Conservation (phyloP, 2,113 vertebrate genomes). For the Callionymus lyra region DNA sequence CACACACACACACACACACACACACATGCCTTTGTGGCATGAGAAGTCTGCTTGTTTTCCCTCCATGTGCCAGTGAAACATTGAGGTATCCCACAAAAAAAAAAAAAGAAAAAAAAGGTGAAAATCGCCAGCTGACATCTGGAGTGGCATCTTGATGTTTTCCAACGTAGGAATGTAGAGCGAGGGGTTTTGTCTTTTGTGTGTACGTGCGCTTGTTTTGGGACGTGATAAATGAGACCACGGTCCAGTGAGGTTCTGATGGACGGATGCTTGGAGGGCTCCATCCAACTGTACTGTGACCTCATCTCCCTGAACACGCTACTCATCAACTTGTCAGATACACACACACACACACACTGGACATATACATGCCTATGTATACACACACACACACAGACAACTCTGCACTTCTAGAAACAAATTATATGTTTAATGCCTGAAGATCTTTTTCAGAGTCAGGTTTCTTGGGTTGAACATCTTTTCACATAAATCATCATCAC, state of each 20-base stretch:
- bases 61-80: too few species aligned
- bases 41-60: not conserved
- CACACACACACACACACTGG: slow-evolving; percentile 14
- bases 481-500: slow-evolving; percentile 62
- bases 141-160: too few species aligned
- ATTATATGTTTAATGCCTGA: slow-evolving; percentile 50
- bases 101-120: too few species aligned
- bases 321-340: slow-evolving; percentile 47
- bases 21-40: too few species aligned
- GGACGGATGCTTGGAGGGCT: slow-evolving; percentile 48
- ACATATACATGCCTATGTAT: too few species aligned
- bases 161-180: not conserved
- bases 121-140: too few species aligned
- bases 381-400: slow-evolving; percentile 18
- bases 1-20: too few species aligned
- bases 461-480: slow-evolving; percentile 54
- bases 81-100: too few species aligned
- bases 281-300: slow-evolving; percentile 44
- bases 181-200: not conserved
- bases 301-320: slow-evolving; percentile 47
- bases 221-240: slow-evolving; percentile 52
- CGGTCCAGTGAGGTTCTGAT: slow-evolving; percentile 45
- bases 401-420: slow-evolving; percentile 28
- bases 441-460: slow-evolving; percentile 51
- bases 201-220: slow-evolving; percentile 6